phyloP scores from a whole-genome alignment of 2,888 invertebrate species.

The Orchesella flavescens region DNA sequence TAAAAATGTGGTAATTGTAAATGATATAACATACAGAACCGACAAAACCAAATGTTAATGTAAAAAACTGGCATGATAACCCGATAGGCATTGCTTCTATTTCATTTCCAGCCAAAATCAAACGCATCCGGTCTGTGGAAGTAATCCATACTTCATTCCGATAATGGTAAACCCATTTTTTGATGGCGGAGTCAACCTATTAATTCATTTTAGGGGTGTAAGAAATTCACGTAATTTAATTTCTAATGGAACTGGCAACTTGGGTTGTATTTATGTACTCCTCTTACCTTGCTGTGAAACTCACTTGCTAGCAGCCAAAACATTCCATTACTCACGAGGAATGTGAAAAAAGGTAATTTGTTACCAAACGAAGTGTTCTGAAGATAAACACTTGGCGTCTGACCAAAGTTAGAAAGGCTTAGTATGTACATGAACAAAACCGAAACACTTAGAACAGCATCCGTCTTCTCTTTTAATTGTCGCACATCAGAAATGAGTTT shows the following conservation, averaged over 20 bases:
- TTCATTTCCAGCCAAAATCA: not conserved
- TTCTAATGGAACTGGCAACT: no score
- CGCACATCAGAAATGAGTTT: not conserved
- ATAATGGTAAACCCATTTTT: not conserved
- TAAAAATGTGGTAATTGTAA: not conserved
- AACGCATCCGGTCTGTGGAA: not conserved
- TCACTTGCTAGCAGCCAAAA: not conserved
- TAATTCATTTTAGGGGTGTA: no score
- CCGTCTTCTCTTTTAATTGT: not conserved
- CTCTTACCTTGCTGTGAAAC: not conserved
- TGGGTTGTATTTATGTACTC: not conserved
- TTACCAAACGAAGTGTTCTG: not conserved
- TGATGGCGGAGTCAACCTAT: not conserved
- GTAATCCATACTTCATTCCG: not conserved
- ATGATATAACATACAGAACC: not conserved
- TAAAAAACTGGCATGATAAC: not conserved
- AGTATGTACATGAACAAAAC: not conserved
- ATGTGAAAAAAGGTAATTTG: not conserved
- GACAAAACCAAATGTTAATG: not conserved
- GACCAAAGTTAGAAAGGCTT: slow-evolving; percentile 4
- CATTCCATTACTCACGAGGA: not conserved
- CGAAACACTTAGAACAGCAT: not conserved
- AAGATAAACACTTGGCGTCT: not conserved
- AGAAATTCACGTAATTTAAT: not conserved
- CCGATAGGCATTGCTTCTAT: not conserved